Evolutionary conservation across 2,113 vertebrate species (phyloP).

Genomic region (Percina caprodes): DNA sequence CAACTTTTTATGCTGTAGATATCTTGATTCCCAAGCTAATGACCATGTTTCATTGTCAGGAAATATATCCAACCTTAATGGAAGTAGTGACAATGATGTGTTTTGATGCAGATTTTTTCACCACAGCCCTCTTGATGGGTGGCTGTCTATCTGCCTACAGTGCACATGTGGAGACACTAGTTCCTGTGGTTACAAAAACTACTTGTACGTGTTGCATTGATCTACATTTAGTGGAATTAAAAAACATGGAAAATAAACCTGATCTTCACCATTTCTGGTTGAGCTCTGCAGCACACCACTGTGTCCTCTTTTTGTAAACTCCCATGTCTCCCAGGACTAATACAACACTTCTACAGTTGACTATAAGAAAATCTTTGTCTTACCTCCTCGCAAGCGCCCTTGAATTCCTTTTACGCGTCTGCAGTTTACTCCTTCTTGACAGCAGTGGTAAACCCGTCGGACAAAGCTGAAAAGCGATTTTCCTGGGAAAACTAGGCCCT

Average conservation of each 20-base stretch:
- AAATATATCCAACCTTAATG: background rate
- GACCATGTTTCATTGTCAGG: background rate
- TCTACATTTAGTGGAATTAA: background rate
- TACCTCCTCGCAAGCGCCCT: slow-evolving; percentile 77
- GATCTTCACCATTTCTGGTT: background rate
- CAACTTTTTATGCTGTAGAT: background rate
- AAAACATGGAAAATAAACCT: background rate
- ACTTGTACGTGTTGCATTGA: background rate
- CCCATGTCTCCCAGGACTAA: background rate
- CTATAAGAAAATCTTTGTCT: slow-evolving; percentile 1
- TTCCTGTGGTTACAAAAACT: background rate
- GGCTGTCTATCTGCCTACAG: background rate
- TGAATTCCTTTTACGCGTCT: slow-evolving; percentile 83
- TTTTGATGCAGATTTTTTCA: background rate
- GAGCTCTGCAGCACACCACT: background rate
- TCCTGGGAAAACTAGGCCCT: slow-evolving; percentile 77
- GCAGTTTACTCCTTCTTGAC: slow-evolving; percentile 78
- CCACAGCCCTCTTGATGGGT: background rate
- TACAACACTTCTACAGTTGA: background rate
- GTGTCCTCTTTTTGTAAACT: background rate
- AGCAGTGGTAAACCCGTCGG: slow-evolving; percentile 83
- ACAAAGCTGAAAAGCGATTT: slow-evolving; percentile 82
- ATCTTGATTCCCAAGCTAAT: background rate
- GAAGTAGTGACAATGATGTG: background rate
- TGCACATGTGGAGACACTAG: background rate